Conservation (phyloP, 1,140 invertebrate species). For the Mercenaria mercenaria region DNA sequence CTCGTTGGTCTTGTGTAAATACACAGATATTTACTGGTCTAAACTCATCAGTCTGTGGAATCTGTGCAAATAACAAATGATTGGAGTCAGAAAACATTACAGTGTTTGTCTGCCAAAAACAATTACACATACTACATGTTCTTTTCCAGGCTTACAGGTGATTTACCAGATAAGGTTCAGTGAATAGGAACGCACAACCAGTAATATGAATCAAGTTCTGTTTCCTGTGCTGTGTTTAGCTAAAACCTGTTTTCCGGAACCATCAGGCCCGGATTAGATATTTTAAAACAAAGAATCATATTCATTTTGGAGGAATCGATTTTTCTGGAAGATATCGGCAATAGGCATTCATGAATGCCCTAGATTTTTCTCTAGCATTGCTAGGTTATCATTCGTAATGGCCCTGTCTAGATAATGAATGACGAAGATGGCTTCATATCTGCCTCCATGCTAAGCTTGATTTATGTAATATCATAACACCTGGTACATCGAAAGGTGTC, state of each 20-base stretch:
- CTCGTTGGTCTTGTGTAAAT: constrained; percentile 43
- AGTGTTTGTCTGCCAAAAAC: constrained; percentile 10
- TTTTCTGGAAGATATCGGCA: neutral
- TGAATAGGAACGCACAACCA: neutral
- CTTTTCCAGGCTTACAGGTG: constrained; percentile 1
- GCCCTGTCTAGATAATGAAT: neutral
- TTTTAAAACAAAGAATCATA: too few species aligned
- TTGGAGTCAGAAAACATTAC: constrained; percentile 41
- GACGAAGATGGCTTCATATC: neutral
- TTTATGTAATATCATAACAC: constrained; percentile 3
- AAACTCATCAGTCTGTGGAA: constrained; percentile 25
- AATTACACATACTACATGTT: constrained; percentile 3
- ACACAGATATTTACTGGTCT: constrained; percentile 45
- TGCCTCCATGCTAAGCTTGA: neutral
- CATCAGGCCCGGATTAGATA: too few species aligned
- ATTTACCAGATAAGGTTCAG: constrained; percentile 30
- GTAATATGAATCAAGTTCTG: neutral
- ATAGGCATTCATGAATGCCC: neutral
- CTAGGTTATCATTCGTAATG: neutral
- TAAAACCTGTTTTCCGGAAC: too few species aligned
- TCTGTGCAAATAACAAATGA: constrained; percentile 35
- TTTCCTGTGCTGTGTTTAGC: neutral
- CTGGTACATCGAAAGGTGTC: neutral
- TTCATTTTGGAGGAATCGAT: neutral
- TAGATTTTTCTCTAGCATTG: neutral